Percentiles rank a stretch among this genome's conserved stretches.
Conservation (phyloP, 1,140 invertebrate genomes). For the Zaprionus capensis region DNA sequence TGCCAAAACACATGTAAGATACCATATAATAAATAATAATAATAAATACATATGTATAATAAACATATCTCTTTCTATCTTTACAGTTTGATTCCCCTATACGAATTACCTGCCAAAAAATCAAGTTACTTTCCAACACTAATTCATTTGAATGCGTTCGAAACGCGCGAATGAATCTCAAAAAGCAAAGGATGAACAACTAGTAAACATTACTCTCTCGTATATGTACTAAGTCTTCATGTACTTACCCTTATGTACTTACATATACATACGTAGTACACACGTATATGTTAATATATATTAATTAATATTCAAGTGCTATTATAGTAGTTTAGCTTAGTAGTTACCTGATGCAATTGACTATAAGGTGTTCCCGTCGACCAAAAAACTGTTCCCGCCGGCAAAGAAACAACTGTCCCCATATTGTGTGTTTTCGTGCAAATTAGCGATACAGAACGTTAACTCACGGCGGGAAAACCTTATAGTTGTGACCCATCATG, state of each 20-base stretch:
- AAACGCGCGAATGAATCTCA: conserved; percentile 11
- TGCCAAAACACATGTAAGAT: neutral
- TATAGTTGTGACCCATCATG: neutral
- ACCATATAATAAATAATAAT: neutral
- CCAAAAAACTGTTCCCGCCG: neutral
- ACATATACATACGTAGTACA: conserved; percentile 19
- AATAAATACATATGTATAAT: neutral
- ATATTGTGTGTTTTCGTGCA: neutral
- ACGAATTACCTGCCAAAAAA: conserved; percentile 38
- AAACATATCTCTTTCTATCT: neutral
- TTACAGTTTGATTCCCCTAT: conserved; percentile 4
- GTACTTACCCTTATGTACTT: conserved; percentile 19
- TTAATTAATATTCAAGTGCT: conserved; percentile 17
- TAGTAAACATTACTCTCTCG: conserved; percentile 12
- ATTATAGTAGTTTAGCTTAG: conserved; percentile 7
- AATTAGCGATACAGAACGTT: neutral
- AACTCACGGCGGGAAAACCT: neutral
- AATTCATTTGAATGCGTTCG: neutral
- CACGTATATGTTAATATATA: conserved; percentile 1
- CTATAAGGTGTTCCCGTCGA: neutral
- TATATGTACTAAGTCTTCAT: conserved; percentile 59
- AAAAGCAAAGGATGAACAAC: conserved; percentile 12
- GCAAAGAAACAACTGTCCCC: neutral
- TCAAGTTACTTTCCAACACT: conserved; percentile 16
- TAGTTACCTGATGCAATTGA: neutral